Evolutionary conservation across 2,113 vertebrate genomes (phyloP).

Genomic region (Setophaga kirtlandii): DNA sequence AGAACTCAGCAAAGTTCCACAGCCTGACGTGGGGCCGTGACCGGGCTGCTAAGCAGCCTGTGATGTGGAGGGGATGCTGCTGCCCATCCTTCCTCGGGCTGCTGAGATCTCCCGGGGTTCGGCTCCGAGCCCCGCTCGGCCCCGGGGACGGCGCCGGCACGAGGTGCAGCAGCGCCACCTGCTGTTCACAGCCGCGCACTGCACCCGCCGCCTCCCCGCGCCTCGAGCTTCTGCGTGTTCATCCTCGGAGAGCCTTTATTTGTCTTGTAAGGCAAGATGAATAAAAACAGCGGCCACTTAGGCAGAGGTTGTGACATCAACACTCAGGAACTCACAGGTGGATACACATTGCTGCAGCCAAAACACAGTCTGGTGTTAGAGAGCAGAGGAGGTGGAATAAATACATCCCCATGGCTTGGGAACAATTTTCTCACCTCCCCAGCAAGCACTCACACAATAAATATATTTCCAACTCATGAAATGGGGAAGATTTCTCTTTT

Average conservation of each 20-base stretch:
- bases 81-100: background rate
- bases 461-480: background rate
- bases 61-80: background rate
- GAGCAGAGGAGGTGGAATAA: background rate
- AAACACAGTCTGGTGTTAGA: background rate
- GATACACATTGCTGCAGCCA: background rate
- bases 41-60: constrained; percentile 19
- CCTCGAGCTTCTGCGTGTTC: background rate
- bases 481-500: background rate
- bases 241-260: background rate
- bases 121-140: background rate
- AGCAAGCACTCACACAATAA: background rate
- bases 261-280: background rate
- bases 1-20: constrained; percentile 24
- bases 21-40: constrained; percentile 4
- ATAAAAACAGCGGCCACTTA: background rate
- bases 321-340: background rate
- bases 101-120: background rate
- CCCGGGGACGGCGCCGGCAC: background rate
- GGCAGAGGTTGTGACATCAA: background rate
- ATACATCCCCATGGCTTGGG: background rate
- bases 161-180: constrained; percentile 13
- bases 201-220: background rate
- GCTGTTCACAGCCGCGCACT: background rate
- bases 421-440: background rate